Conservation (phyloP, 2,113 vertebrate species). For the Gambusia affinis region DNA sequence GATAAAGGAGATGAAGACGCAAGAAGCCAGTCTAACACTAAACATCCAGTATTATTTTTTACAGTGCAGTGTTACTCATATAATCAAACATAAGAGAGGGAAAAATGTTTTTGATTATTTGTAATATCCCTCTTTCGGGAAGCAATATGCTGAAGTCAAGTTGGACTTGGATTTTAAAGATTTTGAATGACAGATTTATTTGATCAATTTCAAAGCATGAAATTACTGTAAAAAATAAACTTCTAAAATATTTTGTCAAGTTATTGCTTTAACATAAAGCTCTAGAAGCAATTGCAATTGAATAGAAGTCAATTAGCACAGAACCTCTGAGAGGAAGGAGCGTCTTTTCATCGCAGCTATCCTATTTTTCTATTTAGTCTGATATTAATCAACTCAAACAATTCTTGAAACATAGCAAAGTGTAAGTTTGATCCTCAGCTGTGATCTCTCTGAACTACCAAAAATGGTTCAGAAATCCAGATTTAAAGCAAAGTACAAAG, state of each 20-base stretch:
- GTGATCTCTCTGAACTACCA: background rate
- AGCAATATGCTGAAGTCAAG: slow-evolving; percentile 27
- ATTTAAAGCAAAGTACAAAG: slow-evolving; percentile 2
- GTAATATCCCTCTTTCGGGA: slow-evolving; percentile 2
- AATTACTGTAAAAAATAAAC: background rate
- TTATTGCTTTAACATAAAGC: background rate
- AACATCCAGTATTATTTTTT: slow-evolving; percentile 37
- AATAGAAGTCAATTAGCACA: background rate
- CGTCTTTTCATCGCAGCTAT: too few species aligned
- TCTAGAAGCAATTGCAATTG: background rate
- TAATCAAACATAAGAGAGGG: slow-evolving; percentile 28
- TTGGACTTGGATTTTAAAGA: background rate
- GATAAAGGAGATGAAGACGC: slow-evolving; percentile 46
- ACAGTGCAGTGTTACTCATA: slow-evolving; percentile 27
- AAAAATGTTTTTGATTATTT: slow-evolving; percentile 23
- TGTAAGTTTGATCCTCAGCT: background rate
- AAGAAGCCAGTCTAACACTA: slow-evolving; percentile 31
- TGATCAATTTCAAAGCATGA: slow-evolving; percentile 19
- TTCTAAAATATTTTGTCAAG: background rate
- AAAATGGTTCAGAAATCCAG: background rate
- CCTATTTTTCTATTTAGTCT: background rate
- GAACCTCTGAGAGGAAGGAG: background rate
- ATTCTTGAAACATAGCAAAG: background rate
- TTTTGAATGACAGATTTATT: slow-evolving; percentile 24
- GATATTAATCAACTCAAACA: background rate